Percentiles rank a stretch among this genome's conserved stretches.
These are phyloP conservation scores for Porites lobata DNA, from an alignment of 92 coral and sea anemone species.

Conservation along the genomic window DNA sequence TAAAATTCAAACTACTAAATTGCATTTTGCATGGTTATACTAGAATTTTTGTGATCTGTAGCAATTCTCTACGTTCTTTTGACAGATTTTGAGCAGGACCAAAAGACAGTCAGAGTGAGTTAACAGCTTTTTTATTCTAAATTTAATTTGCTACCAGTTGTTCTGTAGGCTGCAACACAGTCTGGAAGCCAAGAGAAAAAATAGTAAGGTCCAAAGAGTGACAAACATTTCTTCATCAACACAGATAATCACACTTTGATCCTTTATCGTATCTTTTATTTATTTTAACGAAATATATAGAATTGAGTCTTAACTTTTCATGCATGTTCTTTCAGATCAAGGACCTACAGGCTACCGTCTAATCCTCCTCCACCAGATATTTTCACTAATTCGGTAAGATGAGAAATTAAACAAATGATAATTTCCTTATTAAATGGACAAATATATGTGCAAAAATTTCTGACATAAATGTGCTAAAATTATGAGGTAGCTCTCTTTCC, in stretches of 20 bases:
- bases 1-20: not conserved
- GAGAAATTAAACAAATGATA: not conserved
- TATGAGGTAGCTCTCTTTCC: too few species aligned
- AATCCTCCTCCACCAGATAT: constrained; percentile 23
- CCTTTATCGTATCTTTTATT: too few species aligned
- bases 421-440: too few species aligned
- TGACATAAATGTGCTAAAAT: too few species aligned
- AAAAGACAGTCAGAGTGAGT: constrained; percentile 31
- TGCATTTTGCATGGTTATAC: too few species aligned
- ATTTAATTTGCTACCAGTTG: not conserved
- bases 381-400: constrained; percentile 33
- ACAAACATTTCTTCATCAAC: not conserved
- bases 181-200: not conserved
- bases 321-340: not conserved
- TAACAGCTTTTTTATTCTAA: not conserved
- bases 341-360: constrained; percentile 23
- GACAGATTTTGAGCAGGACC: constrained; percentile 21
- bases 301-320: not conserved
- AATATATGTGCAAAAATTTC: too few species aligned
- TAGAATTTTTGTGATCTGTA: not conserved
- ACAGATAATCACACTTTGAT: too few species aligned
- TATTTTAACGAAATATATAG: too few species aligned
- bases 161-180: not conserved
- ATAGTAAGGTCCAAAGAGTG: too few species aligned
- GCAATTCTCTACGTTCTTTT: not conserved